A percentile compares a stretch with the other conserved stretches of the same genome.
These are phyloP conservation scores for Gadus chalcogrammus DNA, from an alignment of 2,113 vertebrate species.

Conservation along the genomic window DNA sequence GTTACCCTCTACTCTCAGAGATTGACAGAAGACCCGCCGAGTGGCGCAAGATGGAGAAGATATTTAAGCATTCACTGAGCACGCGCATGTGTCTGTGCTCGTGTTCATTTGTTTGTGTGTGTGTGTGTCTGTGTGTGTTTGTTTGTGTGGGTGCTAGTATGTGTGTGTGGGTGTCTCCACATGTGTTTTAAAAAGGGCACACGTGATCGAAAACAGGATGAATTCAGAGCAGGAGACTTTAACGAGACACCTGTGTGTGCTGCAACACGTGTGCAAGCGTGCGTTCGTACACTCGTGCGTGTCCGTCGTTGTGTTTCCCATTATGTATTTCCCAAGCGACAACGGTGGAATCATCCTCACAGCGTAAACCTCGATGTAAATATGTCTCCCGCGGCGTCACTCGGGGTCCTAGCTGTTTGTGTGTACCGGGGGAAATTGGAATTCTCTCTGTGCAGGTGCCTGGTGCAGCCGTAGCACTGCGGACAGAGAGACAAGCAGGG, in stretches of 20 bases:
- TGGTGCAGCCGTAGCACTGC: background rate
- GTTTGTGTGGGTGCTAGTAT: background rate
- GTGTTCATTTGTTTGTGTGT: background rate
- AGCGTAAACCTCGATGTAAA: background rate
- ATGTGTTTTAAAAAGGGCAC: background rate
- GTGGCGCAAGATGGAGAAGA: background rate
- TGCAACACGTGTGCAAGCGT: background rate
- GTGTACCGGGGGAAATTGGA: background rate
- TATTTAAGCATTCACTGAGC: background rate
- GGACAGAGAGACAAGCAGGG: background rate
- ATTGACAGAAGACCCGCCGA: background rate
- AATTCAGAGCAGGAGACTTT: background rate
- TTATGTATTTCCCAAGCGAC: background rate
- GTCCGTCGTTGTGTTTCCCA: background rate
- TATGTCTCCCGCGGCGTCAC: background rate
- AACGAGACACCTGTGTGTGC: background rate
- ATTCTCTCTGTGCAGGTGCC: background rate
- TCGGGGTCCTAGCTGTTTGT: background rate
- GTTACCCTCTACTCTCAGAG: background rate
- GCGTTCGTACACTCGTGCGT: background rate
- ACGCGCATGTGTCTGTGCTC: background rate
- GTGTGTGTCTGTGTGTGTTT: background rate
- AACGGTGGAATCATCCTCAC: background rate
- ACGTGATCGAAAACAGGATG: background rate
- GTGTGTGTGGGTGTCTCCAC: background rate